phyloP scores from a whole-genome alignment of 2,888 invertebrate genomes.

The Drosophila barbarae region DNA sequence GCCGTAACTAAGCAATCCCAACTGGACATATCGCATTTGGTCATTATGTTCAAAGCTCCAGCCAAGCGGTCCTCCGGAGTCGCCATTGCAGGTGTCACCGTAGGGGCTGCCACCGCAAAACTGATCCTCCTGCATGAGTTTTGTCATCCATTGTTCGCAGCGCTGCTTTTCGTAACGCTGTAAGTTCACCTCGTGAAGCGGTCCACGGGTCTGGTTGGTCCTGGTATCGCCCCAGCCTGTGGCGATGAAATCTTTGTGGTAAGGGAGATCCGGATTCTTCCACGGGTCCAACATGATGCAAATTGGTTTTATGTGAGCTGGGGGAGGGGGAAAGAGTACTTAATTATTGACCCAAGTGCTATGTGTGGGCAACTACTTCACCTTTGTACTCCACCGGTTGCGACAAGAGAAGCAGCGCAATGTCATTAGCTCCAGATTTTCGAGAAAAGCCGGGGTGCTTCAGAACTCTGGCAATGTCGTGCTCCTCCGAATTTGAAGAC shows the following conservation, averaged over 20 bases:
- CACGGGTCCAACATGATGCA: neutral
- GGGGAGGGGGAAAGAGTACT: neutral
- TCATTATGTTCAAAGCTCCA: neutral
- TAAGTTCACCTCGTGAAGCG: neutral
- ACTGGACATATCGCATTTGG: neutral
- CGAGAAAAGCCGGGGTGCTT: neutral
- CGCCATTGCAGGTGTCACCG: neutral
- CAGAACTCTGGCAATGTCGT: neutral
- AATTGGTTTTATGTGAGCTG: neutral
- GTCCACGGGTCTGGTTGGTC: neutral
- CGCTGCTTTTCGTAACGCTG: neutral
- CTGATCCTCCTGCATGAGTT: neutral
- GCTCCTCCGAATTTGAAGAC: neutral
- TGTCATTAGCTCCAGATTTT: neutral
- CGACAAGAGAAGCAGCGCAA: neutral
- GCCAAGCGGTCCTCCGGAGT: conserved; percentile 1
- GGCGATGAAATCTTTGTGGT: neutral
- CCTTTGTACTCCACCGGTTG: neutral
- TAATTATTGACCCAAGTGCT: neutral
- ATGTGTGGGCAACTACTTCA: neutral
- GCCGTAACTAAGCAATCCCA: neutral
- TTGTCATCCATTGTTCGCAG: neutral
- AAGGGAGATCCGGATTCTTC: neutral
- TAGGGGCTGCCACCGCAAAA: neutral
- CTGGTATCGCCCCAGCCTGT: neutral